Percentiles rank a stretch among this genome's conserved stretches.
These are phyloP conservation scores for Leuctra nigra DNA, from an alignment of 2,888 invertebrate species.

Conservation along the genomic window DNA sequence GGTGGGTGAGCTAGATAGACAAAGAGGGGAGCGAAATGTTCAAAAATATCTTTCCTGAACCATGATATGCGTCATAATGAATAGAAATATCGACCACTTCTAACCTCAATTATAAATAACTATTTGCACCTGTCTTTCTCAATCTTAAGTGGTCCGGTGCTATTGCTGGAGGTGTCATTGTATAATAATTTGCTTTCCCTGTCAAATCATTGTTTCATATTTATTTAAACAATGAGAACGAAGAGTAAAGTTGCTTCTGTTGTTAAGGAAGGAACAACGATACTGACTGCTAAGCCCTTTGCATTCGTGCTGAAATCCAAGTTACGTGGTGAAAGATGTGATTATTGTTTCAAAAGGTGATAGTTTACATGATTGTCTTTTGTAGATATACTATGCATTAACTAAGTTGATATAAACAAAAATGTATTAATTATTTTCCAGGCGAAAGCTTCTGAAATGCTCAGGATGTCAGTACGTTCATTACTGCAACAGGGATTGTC, in stretches of 20 bases:
- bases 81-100: background rate
- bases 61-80: constrained; percentile 1
- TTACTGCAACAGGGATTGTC: constrained; percentile 77
- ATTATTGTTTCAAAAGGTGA: constrained; percentile 69
- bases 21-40: background rate
- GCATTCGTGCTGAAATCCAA: constrained; percentile 64
- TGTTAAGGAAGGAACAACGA: constrained; percentile 57
- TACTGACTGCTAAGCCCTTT: constrained; percentile 69
- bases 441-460: constrained; percentile 68
- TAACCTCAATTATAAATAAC: constrained; percentile 1
- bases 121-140: too few relatives aligned
- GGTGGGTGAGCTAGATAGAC: background rate
- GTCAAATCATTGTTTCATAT: too few relatives aligned
- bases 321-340: constrained; percentile 63
- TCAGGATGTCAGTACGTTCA: constrained; percentile 74
- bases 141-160: too few relatives aligned
- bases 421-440: constrained; percentile 42
- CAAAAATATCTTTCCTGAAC: background rate
- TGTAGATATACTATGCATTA: too few relatives aligned
- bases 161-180: too few relatives aligned
- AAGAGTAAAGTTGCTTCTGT: constrained; percentile 45
- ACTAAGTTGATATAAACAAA: too few relatives aligned
- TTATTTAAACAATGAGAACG: constrained; percentile 31
- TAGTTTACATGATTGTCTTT: too few relatives aligned
- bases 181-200: too few relatives aligned